These are phyloP conservation scores for Oppia nitens DNA, from an alignment of 1,140 invertebrate species.

Conservation along the genomic window DNA sequence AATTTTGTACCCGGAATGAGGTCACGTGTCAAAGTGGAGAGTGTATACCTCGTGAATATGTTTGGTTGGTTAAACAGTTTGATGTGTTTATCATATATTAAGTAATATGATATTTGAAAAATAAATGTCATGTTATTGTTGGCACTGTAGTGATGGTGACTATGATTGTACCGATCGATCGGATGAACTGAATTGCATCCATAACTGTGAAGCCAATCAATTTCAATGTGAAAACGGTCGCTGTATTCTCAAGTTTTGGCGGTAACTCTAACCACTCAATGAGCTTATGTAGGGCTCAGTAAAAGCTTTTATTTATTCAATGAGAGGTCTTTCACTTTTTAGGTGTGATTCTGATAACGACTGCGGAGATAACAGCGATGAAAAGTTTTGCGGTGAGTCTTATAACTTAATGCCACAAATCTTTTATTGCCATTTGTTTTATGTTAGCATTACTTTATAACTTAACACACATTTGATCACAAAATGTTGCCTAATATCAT, in stretches of 20 bases:
- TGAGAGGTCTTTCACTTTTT: not conserved
- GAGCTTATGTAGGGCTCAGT: not conserved
- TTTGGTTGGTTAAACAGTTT: constrained; percentile 38
- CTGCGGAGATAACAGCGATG: constrained; percentile 81
- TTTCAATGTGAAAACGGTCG: constrained; percentile 68
- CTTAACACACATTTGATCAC: no score
- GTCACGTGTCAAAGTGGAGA: constrained; percentile 78
- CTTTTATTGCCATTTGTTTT: no score
- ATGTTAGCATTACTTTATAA: no score
- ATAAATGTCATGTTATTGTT: not conserved
- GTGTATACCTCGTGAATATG: constrained; percentile 59
- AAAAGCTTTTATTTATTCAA: not conserved
- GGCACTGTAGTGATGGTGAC: constrained; percentile 39
- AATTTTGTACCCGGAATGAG: constrained; percentile 51
- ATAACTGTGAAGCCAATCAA: constrained; percentile 74
- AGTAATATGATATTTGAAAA: no score
- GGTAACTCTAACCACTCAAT: constrained; percentile 20
- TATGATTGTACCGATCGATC: constrained; percentile 57
- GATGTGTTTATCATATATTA: no score
- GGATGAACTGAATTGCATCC: constrained; percentile 35
- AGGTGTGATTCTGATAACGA: constrained; percentile 75
- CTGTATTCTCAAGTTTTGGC: constrained; percentile 80
- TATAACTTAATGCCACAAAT: no score
- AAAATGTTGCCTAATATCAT: no score
- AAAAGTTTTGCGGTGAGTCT: constrained; percentile 68